Percentiles rank a stretch among this genome's conserved stretches.
Evolutionary conservation across 2,113 vertebrate species (phyloP).

Genomic region (Phasianus colchicus): DNA sequence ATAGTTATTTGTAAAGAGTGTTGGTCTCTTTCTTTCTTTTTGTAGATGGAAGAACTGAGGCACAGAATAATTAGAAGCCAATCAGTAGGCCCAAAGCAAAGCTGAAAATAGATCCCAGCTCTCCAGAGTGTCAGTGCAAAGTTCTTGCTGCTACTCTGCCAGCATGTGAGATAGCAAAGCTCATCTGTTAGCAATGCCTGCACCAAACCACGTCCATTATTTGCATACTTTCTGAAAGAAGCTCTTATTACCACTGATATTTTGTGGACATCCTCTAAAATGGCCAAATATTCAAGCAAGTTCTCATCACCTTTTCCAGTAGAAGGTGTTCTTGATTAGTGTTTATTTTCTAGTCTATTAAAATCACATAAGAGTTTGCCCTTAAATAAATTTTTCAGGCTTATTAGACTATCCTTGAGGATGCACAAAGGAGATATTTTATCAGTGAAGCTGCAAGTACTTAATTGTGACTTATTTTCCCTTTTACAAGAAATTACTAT

Average conservation of each 20-base stretch:
- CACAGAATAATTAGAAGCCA: constrained; percentile 36
- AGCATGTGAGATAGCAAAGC: not conserved
- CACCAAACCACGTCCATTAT: not conserved
- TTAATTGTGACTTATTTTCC: not conserved
- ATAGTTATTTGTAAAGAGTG: constrained; percentile 32
- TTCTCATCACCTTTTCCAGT: not conserved
- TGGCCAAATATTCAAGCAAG: not conserved
- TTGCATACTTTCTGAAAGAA: not conserved
- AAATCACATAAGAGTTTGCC: not conserved
- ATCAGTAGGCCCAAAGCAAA: not conserved
- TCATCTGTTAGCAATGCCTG: not conserved
- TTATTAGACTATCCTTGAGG: not conserved
- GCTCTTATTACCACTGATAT: not conserved
- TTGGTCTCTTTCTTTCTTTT: constrained; percentile 6
- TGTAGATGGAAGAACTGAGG: constrained; percentile 26
- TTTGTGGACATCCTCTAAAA: not conserved
- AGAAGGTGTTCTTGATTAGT: not conserved
- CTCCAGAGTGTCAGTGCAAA: not conserved
- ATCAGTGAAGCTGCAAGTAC: not conserved
- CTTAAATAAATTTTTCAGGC: not conserved
- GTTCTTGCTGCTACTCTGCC: not conserved
- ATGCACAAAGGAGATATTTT: not conserved
- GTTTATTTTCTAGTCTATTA: not conserved
- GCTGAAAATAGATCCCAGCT: constrained; percentile 51
- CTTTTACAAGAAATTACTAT: not conserved